phyloP scores from a whole-genome alignment of 1,140 invertebrate species.

The Thalassaphorura encarpata region DNA sequence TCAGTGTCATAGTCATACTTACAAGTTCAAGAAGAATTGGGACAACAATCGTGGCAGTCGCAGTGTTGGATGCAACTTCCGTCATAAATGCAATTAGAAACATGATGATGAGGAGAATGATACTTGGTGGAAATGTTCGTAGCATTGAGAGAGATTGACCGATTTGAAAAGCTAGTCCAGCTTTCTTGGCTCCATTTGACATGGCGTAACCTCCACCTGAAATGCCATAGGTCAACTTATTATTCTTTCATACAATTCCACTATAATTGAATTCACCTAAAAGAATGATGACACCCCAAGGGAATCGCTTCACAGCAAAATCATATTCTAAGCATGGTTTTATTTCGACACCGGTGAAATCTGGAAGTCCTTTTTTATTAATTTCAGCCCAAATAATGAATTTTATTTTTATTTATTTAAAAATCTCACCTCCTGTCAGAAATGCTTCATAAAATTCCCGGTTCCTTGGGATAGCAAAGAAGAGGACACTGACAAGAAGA shows the following conservation, averaged over 20 bases:
- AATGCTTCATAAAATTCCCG: slow-evolving; percentile 18
- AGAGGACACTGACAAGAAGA: slow-evolving; percentile 19
- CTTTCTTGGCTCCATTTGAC: slow-evolving; percentile 66
- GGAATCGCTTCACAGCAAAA: slow-evolving; percentile 28
- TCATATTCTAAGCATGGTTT: slow-evolving; percentile 29
- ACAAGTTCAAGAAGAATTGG: slow-evolving; percentile 69
- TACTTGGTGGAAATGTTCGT: slow-evolving; percentile 33
- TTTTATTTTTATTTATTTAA: not conserved
- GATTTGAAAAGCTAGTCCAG: slow-evolving; percentile 61
- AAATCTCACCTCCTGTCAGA: slow-evolving; percentile 13
- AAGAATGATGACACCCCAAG: slow-evolving; percentile 33
- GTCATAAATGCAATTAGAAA: slow-evolving; percentile 22
- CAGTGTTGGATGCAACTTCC: slow-evolving; percentile 40
- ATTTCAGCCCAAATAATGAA: not conserved
- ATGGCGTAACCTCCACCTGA: slow-evolving; percentile 74
- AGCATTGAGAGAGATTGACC: slow-evolving; percentile 47
- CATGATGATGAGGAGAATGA: slow-evolving; percentile 14
- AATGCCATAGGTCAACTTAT: not conserved
- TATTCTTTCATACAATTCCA: too few relatives aligned
- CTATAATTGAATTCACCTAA: slow-evolving; percentile 26
- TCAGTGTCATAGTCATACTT: too few relatives aligned
- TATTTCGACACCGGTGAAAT: slow-evolving; percentile 15
- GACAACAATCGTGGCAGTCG: slow-evolving; percentile 71
- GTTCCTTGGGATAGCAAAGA: slow-evolving; percentile 25
- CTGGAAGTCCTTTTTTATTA: slow-evolving; percentile 4